Percentiles rank a stretch among this genome's conserved stretches.
These are phyloP conservation scores for Drosophila gaucha DNA, from an alignment of 2,888 invertebrate species.

Conservation along the genomic window DNA sequence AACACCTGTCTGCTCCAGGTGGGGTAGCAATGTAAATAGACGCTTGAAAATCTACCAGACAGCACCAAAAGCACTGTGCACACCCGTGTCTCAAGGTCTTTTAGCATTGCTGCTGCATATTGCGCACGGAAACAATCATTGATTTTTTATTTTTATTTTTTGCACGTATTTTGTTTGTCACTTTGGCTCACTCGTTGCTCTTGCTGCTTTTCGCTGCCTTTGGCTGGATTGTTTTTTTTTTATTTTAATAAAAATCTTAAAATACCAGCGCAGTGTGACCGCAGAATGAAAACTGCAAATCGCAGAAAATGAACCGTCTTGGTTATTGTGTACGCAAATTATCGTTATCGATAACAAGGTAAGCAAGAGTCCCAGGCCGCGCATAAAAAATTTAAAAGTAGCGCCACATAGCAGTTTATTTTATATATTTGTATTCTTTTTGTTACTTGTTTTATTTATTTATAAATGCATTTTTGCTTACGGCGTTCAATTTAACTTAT, in stretches of 20 bases:
- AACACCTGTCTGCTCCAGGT: conserved; percentile 78
- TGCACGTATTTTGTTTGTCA: conserved; percentile 47
- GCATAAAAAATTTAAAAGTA: neutral
- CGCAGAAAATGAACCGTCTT: conserved; percentile 14
- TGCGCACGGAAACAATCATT: conserved; percentile 50
- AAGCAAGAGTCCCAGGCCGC: neutral
- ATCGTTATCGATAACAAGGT: conserved; percentile 25
- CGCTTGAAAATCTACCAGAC: conserved; percentile 59
- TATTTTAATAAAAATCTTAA: conserved; percentile 53
- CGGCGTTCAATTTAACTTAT: too few species aligned
- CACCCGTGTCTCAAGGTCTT: conserved; percentile 59
- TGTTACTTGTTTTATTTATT: neutral
- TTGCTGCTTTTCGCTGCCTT: conserved; percentile 54
- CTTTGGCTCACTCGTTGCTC: conserved; percentile 58
- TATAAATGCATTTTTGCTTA: neutral
- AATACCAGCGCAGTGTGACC: conserved; percentile 50
- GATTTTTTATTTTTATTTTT: conserved; percentile 59
- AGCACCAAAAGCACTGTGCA: conserved; percentile 19
- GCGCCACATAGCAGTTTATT: neutral
- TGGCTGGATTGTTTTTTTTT: conserved; percentile 42
- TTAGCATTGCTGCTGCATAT: conserved; percentile 22
- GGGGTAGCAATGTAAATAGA: conserved; percentile 70
- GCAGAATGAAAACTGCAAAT: conserved; percentile 19
- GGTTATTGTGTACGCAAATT: neutral
- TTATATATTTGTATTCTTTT: neutral